Evolutionary conservation across 1,140 invertebrate genomes (phyloP), one percentile per base, ranked within the genome.

Genomic region (Heliconius hermathena): DNA sequence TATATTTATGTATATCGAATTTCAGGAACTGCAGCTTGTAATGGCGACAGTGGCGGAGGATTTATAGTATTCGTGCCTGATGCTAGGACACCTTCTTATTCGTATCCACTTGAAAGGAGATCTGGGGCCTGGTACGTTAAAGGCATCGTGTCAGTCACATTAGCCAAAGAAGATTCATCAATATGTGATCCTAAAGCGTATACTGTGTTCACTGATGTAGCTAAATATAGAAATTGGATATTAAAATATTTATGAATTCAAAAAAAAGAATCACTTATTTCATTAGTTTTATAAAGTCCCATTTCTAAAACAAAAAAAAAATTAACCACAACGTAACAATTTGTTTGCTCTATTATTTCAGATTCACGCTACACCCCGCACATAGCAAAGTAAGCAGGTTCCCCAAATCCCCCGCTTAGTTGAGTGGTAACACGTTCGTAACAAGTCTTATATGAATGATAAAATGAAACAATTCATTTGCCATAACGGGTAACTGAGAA

Each of bases 141-240:
- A 20, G 76, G 76, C 2, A 73, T 77, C n/a, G 76, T 77, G 20
- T 77, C 76, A 13, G 49, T 38, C 33, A 77, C 46, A 16, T 29
- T 77, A 29, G 70, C 71, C 18, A 33, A 70, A 41, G 36, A 38
- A 73, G 71, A 57, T 26, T 36, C 76, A 11, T 33, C 41, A 22
- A 38, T 77, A 8, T 77, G 76, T 33, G 71, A 77, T 36, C 49
- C 76, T n/a, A 41, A 73, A 29, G 76, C 76, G 1, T 77, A 77
- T 33, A 73, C 76, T n/a, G 76, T 77, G 26, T 77, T 73, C 49
- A 77, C 76, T 71, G 71, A 77, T 29, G 71, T 73, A n/a, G 76
- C 76, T 22, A 72, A 77, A 57, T 77, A 73, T 36, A 57, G 76
- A 33, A 11, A 41, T 54, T 73, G 76, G 70, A 77, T 77, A 13